Base-by-base conservation (phyloP, 2,888 invertebrate genomes). In the Andrena fulva region DNA sequence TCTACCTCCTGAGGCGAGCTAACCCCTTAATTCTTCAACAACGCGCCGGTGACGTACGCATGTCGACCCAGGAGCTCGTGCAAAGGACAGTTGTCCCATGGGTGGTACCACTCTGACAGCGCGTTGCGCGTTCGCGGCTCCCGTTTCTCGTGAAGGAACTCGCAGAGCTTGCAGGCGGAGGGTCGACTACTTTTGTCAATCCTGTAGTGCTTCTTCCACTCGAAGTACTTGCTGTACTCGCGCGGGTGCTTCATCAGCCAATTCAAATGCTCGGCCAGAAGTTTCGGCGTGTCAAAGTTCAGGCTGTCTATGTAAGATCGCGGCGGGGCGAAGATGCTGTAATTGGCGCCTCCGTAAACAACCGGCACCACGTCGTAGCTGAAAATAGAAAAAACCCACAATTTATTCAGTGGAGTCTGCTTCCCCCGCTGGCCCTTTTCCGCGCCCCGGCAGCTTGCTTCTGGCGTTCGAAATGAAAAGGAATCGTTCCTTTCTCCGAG, bases 291-390 rank as follows among this genome's bases (percentile, higher is more conserved):
- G 5, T 94, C 93, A 89, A 96, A 96, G 84, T 95, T 95, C 85
- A 96, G 95, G 1, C 96, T 96, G 92, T 97, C 95, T 74, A 97
- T 96, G 92, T 95, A 96, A 0, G 96, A 96, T 78, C 95, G 93
- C 0, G 95, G 95, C 0, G 96, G 96, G 0, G 96, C 94, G 60
- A 95, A 95, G 3, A 94, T 91, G 35, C 92, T 93, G 91, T 96
- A 96, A 90, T 96, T 95, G 54, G 95, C 95, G n/a, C 96, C 96
- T 1, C 96, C 96, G 94, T 96, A 96, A 7, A 96, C 96, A 4
- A 96, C 95, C 0, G 96, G 96, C 52, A 96, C 92, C 12, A 96
- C 94, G 85, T 95, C 73, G 75, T 91, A 87, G n/a, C 93, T 93
- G 85, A 0, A 60, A 67, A 42, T 12, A 12, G 2, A 2, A 16